Evolutionary conservation across 2,113 vertebrate genomes (phyloP), one percentile per base, ranked within the genome.

Genomic region (Poeciliopsis turrubarensis): DNA sequence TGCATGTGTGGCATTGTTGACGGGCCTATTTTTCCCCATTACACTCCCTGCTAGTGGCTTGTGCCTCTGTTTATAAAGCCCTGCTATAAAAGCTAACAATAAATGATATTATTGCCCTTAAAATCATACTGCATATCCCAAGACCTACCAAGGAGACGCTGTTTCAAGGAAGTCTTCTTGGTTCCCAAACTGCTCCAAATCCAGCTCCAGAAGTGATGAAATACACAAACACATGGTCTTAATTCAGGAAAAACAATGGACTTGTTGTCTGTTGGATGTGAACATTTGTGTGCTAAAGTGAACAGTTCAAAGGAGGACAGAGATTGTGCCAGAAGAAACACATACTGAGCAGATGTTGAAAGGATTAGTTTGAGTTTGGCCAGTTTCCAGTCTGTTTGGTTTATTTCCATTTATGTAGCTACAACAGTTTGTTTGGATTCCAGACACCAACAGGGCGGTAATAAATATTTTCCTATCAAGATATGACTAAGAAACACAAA

Each of bases 81-180:
- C 41, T 57, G 51, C 25, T 9, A 19, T 54, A 25, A 54, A 77
- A 70, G 70, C 70, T 47, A 51, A 78, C 32, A 74, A 15, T 80
- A 78, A 86, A 85, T 76, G 26, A 78, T 80, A 87, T 60, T 77
- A 41, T 13, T 54, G 71, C 77, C 67, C 77, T 71, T 66, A 86
- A 60, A 79, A 89, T 75, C 54, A 13, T 60, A 17, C 64, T 64
- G 39, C 72, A 80, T 34, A 74, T 79, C 37, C 66, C 80, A 63
- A 87, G 79, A 75, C 77, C 72, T 76, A 88, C 84, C 84, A 84
- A 77, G 44, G 17, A 19, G 86, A 79, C 51, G 44, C 79, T 85
- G 41, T 75, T 68, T 75, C 72, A 86, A 57, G 22, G 51, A n/a
- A 57, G 51, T 57, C 25, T 10, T 57, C 25, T 57, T 81, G 78